Base-by-base conservation (phyloP, 2,113 vertebrate genomes). In the Romanogobio albipinnatus region DNA sequence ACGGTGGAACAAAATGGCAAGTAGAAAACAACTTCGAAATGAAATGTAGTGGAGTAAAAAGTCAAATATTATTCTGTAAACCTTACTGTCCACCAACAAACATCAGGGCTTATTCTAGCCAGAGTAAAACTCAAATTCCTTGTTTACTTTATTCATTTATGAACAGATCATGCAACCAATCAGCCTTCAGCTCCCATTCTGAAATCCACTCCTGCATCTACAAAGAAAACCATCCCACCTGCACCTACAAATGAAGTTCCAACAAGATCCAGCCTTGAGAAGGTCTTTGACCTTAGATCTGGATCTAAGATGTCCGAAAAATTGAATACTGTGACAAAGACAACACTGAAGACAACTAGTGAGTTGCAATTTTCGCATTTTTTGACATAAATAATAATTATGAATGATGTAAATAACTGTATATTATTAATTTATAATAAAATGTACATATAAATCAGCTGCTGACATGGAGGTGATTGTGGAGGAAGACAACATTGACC, bases 391-490 rank as follows among this genome's bases (percentile, higher is more conserved):
- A 24, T 11, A 59, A 26, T 13, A 5, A 62, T 11, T 2, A 14
- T 15, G 29, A 15, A 66, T 13, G 8, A 68, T 68, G 64, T 68
- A 8, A 36, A 36, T 36, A 39, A 39, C 5, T 39, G 5, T 39
- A 5, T 39, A 39, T 39, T 39, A 39, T 39, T 39, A 4, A 39
- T 39, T 5, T 5, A 39, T 39, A 39, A 39, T 39, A 39, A 39
- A 39, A 39, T 39, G 36, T 39, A 39, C 5, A 39, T 39, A 39
- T 39, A 39, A 39, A 39, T 58, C 82, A 73, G 66, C 36, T 13
- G 76, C 11, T 64, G 87, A 93, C 24, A 88, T 6, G 14, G 89
- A 76, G 79, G 59, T 47, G 15, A 85, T 76, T 8, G 22, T 83
- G 11, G 15, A 10, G 64, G 5, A 58, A 81, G 86, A 91, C 45